phyloP scores from a whole-genome alignment of 2,888 invertebrate genomes.

The Andrena flavipes region DNA sequence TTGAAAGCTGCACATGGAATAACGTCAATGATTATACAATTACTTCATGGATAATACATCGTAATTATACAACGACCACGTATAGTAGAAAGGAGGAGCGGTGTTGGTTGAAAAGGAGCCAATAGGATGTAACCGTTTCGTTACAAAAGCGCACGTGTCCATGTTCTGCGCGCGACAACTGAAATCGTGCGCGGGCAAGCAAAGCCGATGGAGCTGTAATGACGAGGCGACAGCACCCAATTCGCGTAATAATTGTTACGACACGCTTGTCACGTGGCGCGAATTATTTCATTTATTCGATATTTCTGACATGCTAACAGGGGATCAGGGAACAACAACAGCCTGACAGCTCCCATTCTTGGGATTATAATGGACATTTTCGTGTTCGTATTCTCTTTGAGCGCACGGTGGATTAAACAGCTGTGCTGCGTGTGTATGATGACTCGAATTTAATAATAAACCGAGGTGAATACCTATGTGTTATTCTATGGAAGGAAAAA shows the following conservation, averaged over 20 bases:
- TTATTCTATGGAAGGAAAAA: too few relatives aligned
- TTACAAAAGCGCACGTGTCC: slow-evolving; percentile 1
- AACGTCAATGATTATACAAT: too few relatives aligned
- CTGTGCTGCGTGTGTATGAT: background rate
- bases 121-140: slow-evolving; percentile 18
- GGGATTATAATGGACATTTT: slow-evolving; percentile 11
- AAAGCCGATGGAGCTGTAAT: slow-evolving; percentile 28
- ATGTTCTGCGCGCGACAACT: slow-evolving; percentile 41
- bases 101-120: slow-evolving; percentile 19
- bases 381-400: slow-evolving; percentile 4
- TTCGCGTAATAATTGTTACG: slow-evolving; percentile 48
- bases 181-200: slow-evolving; percentile 42
- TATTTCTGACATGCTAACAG: slow-evolving; percentile 19
- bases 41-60: background rate
- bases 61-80: slow-evolving; percentile 28
- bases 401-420: background rate
- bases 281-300: slow-evolving; percentile 57
- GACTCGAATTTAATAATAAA: too few relatives aligned
- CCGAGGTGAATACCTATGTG: too few relatives aligned
- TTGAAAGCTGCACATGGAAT: too few relatives aligned
- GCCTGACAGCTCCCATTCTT: slow-evolving; percentile 1
- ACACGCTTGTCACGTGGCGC: slow-evolving; percentile 10
- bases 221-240: slow-evolving; percentile 40
- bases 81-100: slow-evolving; percentile 1
- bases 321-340: slow-evolving; percentile 11